Evolutionary conservation across 2,888 invertebrate genomes (phyloP).

Genomic region (Uropetala carovei): DNA sequence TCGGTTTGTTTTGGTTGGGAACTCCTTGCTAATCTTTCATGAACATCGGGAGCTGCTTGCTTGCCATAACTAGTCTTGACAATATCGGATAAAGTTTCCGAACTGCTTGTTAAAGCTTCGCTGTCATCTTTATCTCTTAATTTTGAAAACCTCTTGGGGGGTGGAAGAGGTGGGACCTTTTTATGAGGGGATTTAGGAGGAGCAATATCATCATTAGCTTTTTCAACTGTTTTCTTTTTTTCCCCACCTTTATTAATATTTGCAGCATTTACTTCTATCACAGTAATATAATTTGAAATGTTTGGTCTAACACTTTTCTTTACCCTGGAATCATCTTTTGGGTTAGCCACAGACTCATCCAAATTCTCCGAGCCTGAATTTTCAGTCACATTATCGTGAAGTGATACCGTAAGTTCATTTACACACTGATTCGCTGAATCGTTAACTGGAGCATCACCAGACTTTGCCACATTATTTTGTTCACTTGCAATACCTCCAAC

Average conservation of each 20-base stretch:
- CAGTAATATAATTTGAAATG: conserved; percentile 87
- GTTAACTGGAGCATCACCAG: conserved; percentile 69
- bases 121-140: conserved; percentile 66
- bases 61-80: background rate
- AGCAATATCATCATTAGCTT: conserved; percentile 65
- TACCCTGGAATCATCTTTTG: conserved; percentile 73
- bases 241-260: conserved; percentile 75
- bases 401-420: conserved; percentile 80
- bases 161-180: conserved; percentile 74
- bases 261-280: conserved; percentile 90
- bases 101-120: conserved; percentile 29
- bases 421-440: conserved; percentile 81
- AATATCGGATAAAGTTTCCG: background rate
- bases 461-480: conserved; percentile 66
- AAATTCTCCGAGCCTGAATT: conserved; percentile 65
- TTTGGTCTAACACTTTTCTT: conserved; percentile 70
- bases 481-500: conserved; percentile 68
- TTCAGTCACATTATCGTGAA: conserved; percentile 66
- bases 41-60: conserved; percentile 21
- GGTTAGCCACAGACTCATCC: conserved; percentile 73
- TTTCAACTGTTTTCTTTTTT: conserved; percentile 63
- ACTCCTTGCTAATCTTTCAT: conserved; percentile 20
- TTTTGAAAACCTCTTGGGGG: conserved; percentile 73
- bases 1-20: conserved; percentile 15
- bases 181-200: conserved; percentile 66